Conservation (phyloP, 2,113 vertebrate species). For the Ptyas mucosa region DNA sequence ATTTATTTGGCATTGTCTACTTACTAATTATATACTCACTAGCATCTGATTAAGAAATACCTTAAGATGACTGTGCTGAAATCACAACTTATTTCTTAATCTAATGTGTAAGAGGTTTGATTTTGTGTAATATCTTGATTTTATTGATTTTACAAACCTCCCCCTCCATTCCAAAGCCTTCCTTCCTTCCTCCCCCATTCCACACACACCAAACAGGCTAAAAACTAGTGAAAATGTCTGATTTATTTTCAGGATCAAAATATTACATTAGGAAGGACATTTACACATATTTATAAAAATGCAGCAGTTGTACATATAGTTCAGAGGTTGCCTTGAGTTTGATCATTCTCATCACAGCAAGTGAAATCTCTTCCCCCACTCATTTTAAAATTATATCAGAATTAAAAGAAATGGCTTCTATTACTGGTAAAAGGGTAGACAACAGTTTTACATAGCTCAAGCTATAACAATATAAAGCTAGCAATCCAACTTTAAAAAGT, state of each 20-base stretch:
- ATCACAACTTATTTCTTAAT: background rate
- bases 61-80: background rate
- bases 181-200: background rate
- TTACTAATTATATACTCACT: background rate
- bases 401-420: constrained; percentile 50
- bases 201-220: constrained; percentile 27
- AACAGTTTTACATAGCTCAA: constrained; percentile 55
- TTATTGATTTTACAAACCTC: background rate
- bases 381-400: constrained; percentile 39
- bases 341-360: constrained; percentile 76
- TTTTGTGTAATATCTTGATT: background rate
- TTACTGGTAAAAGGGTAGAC: constrained; percentile 48
- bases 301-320: constrained; percentile 78
- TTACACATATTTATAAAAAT: constrained; percentile 85
- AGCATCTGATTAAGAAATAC: background rate
- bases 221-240: constrained; percentile 72
- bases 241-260: constrained; percentile 80
- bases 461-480: constrained; percentile 45
- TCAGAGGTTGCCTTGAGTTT: constrained; percentile 80
- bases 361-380: constrained; percentile 65
- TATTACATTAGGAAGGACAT: constrained; percentile 82
- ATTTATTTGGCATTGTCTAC: background rate
- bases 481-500: constrained; percentile 36
- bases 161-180: background rate
- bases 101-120: background rate